phyloP scores from a whole-genome alignment of 2,888 invertebrate genomes.

The Aphrophora alni region DNA sequence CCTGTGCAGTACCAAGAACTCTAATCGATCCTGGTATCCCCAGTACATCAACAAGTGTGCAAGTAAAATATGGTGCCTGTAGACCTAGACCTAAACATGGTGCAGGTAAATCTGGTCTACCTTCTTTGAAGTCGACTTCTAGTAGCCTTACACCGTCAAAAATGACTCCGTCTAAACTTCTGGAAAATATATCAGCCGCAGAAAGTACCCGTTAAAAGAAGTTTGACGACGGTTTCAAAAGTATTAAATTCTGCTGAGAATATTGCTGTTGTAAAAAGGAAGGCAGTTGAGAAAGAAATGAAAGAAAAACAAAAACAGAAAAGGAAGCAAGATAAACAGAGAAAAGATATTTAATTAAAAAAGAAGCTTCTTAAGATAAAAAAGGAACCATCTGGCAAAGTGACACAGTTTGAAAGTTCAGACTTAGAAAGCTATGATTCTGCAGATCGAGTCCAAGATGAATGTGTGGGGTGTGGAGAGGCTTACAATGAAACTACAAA shows the following conservation, averaged over 20 bases:
- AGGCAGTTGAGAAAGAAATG: neutral
- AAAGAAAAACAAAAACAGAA: neutral
- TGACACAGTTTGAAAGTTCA: too few species aligned
- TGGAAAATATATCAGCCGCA: neutral
- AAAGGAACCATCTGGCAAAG: too few species aligned
- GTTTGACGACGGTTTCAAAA: neutral
- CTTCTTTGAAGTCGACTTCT: too few species aligned
- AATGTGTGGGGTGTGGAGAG: neutral
- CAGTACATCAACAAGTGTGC: neutral
- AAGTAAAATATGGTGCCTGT: neutral
- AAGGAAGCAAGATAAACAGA: neutral
- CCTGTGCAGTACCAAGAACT: too few species aligned
- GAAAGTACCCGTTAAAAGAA: neutral
- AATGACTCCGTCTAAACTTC: neutral
- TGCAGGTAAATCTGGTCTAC: too few species aligned
- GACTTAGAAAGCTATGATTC: too few species aligned
- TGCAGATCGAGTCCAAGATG: neutral
- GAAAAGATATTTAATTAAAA: too few species aligned
- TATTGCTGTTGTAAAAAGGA: neutral
- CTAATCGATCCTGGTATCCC: neutral
- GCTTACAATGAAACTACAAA: too few species aligned
- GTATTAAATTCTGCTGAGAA: neutral
- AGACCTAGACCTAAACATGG: neutral
- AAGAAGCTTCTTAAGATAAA: too few species aligned
- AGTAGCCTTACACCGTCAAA: neutral